Conservation (phyloP, 1,140 invertebrate species). For the Octopus bimaculoides region DNA sequence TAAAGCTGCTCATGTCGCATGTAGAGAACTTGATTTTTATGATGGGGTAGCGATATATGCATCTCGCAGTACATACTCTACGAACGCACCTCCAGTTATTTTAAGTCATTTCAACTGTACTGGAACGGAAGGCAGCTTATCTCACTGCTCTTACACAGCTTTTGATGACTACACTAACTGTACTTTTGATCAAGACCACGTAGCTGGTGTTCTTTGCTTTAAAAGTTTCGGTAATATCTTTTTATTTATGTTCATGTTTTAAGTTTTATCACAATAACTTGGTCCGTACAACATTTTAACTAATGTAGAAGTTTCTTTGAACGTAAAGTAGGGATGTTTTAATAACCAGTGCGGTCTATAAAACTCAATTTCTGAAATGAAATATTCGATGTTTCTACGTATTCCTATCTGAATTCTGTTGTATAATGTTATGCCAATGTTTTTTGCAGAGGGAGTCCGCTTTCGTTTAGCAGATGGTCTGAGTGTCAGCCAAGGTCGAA, state of each 20-base stretch:
- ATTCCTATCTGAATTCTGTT: too few relatives aligned
- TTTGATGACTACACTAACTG: background rate
- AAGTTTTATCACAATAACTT: too few relatives aligned
- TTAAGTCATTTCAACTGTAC: slow-evolving; percentile 29
- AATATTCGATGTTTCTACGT: too few relatives aligned
- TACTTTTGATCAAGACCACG: background rate
- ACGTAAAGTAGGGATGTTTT: too few relatives aligned
- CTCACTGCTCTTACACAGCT: slow-evolving; percentile 17
- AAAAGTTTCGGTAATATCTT: background rate
- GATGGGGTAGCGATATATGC: background rate
- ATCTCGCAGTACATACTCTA: background rate
- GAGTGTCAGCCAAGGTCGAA: slow-evolving; percentile 57
- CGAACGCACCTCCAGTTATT: background rate
- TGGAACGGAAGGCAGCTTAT: slow-evolving; percentile 24
- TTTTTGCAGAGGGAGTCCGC: background rate
- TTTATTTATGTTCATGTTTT: too few relatives aligned
- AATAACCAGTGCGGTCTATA: too few relatives aligned
- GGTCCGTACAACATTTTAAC: too few relatives aligned
- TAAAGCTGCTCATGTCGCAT: slow-evolving; percentile 67
- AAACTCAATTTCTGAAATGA: too few relatives aligned
- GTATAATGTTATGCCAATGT: background rate
- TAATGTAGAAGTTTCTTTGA: too few relatives aligned
- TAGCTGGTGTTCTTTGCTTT: background rate
- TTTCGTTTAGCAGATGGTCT: background rate
- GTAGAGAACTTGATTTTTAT: slow-evolving; percentile 65